These are phyloP conservation scores for Acanthopleura granulata DNA, from an alignment of 2,888 invertebrate genomes.

Conservation along the genomic window DNA sequence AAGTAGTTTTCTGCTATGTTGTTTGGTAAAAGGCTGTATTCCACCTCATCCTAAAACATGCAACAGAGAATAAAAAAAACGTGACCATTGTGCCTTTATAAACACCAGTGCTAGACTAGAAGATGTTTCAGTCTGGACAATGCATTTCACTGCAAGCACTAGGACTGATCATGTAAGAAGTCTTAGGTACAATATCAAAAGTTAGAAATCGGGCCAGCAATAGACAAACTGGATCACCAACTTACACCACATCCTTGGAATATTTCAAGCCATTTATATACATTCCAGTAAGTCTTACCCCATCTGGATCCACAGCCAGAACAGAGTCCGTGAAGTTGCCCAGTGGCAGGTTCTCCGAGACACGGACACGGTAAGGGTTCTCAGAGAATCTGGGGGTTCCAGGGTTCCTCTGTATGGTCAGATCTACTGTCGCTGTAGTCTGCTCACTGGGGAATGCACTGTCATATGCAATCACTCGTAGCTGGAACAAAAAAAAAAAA, in stretches of 20 bases:
- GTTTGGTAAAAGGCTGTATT: conserved; percentile 40
- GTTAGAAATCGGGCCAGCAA: too few species aligned
- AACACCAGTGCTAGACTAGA: too few species aligned
- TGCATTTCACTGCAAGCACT: too few species aligned
- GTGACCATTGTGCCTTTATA: too few species aligned
- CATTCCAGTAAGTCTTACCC: conserved; percentile 30
- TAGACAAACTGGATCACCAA: too few species aligned
- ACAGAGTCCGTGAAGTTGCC: background rate
- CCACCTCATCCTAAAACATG: conserved; percentile 35
- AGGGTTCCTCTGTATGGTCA: conserved; percentile 11
- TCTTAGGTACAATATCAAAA: too few species aligned
- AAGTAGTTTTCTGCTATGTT: conserved; percentile 78
- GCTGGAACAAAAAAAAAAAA: conserved; percentile 23
- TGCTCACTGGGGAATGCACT: conserved; percentile 1
- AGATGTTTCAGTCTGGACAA: too few species aligned
- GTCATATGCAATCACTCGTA: conserved; percentile 35
- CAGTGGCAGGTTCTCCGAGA: background rate
- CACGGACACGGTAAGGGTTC: background rate
- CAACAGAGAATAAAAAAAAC: conserved; percentile 4
- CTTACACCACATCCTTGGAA: too few species aligned
- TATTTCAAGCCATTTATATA: background rate
- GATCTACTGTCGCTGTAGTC: conserved; percentile 15
- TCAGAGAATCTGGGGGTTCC: conserved; percentile 5
- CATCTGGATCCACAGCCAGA: conserved; percentile 40
- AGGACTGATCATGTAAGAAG: too few species aligned